Evolutionary conservation across 1,140 invertebrate species (phyloP).

Genomic region (Philotrypesis tridentata): DNA sequence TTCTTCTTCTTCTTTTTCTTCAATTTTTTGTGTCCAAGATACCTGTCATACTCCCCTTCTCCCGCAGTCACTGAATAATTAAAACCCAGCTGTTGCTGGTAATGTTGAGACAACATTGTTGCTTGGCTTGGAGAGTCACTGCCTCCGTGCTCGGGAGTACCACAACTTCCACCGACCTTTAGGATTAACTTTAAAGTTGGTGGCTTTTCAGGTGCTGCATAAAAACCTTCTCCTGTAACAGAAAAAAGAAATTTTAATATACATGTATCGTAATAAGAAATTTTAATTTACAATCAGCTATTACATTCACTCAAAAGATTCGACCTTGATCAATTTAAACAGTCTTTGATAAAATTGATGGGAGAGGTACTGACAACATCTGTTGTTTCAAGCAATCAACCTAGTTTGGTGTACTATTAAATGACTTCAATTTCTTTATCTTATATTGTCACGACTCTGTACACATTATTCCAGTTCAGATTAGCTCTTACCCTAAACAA

Average conservation of each 20-base stretch:
- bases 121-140: constrained; percentile 73
- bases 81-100: constrained; percentile 66
- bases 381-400: too few relatives aligned
- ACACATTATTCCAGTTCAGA: too few relatives aligned
- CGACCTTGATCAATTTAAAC: too few relatives aligned
- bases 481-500: too few relatives aligned
- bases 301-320: too few relatives aligned
- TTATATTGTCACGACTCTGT: too few relatives aligned
- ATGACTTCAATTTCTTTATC: too few relatives aligned
- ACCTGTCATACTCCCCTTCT: constrained; percentile 68
- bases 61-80: constrained; percentile 69
- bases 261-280: too few relatives aligned
- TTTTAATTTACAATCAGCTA: too few relatives aligned
- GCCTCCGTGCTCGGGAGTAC: constrained; percentile 80
- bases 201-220: constrained; percentile 66
- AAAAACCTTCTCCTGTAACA: constrained; percentile 44
- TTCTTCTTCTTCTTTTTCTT: constrained; percentile 88
- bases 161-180: constrained; percentile 83
- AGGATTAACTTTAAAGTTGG: constrained; percentile 84
- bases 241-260: not conserved
- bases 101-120: constrained; percentile 68
- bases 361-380: too few relatives aligned
- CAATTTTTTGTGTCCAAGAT: constrained; percentile 79
- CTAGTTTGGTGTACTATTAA: too few relatives aligned
- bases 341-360: too few relatives aligned